These are phyloP conservation scores for Cactoblastis cactorum DNA, from an alignment of 2,888 invertebrate genomes.

Conservation along the genomic window DNA sequence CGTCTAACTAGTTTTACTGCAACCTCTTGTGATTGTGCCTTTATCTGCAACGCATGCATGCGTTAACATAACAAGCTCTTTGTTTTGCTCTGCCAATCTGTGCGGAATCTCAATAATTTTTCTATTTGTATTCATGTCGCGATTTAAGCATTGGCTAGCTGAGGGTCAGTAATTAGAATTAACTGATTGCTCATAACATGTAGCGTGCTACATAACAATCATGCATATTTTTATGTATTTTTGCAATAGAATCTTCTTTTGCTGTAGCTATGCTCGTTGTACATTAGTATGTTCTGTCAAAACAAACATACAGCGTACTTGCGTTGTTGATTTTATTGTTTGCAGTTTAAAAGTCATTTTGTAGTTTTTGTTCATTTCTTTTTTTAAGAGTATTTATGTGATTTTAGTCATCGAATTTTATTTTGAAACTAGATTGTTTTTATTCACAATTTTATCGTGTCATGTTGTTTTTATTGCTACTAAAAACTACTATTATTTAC, in stretches of 20 bases:
- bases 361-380: too few relatives aligned
- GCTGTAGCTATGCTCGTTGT: too few relatives aligned
- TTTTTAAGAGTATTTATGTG: too few relatives aligned
- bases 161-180: neutral
- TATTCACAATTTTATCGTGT: too few relatives aligned
- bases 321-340: too few relatives aligned
- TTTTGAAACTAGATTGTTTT: too few relatives aligned
- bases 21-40: constrained; percentile 35
- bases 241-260: neutral
- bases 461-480: too few relatives aligned
- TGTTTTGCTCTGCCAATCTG: neutral
- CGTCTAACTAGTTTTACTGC: constrained; percentile 51
- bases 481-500: too few relatives aligned
- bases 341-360: too few relatives aligned
- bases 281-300: too few relatives aligned
- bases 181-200: neutral
- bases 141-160: neutral
- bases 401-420: too few relatives aligned
- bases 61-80: neutral
- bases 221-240: neutral
- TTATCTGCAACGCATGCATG: constrained; percentile 13
- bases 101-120: neutral
- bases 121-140: neutral
- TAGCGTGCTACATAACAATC: neutral
- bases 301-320: too few relatives aligned